Base-by-base conservation (phyloP, 2,888 invertebrate species). In the Apodemia zela region DNA sequence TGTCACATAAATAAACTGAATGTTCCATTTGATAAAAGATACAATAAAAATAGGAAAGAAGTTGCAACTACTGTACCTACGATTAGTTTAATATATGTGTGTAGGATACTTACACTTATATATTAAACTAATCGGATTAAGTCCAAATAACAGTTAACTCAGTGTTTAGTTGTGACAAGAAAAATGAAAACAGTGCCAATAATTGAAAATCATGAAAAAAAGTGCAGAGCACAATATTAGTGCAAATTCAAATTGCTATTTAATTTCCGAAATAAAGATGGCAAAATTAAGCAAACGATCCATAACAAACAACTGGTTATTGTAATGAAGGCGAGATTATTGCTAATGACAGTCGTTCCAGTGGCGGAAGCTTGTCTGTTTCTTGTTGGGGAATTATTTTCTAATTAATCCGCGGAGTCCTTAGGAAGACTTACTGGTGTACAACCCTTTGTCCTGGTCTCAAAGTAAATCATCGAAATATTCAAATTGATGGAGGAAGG, bases 351-450 rank as follows among this genome's bases (percentile, higher is more conserved):
- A 66, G 49, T 49, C 42, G 18, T 49, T 59, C 60, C 63, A 60
- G 63, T 65, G 64, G 61, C 61, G 65, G 61, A 29, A 63, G 62
- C 63, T 58, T 59, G 61, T 61, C 49, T 63, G 63, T 60, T 60
- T 62, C 42, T 60, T 42, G 63, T 66, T 64, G 65, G 65, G 62
- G 63, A 68, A 69, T 70, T 67, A 70, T 62, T 66, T 65, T 61
- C 65, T 67, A 69, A 71, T 69, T 71, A 69, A 67, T 69, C 68
- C 67, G 10, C 18, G 42, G 38, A 42, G 5, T 54, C 21, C 25
- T 54, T 25, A 54, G 54, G 25, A 54, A 54, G 54, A 54, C 54
- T 18, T 54, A 54, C 54, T 13, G 18, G 21, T 11, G 25, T 54
- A 54, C 25, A 21, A 42, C 49, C 21, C 54, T 54, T 54, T 54